phyloP scores from a whole-genome alignment of 2,888 invertebrate species.

The Cosmorhoe ocellata region DNA sequence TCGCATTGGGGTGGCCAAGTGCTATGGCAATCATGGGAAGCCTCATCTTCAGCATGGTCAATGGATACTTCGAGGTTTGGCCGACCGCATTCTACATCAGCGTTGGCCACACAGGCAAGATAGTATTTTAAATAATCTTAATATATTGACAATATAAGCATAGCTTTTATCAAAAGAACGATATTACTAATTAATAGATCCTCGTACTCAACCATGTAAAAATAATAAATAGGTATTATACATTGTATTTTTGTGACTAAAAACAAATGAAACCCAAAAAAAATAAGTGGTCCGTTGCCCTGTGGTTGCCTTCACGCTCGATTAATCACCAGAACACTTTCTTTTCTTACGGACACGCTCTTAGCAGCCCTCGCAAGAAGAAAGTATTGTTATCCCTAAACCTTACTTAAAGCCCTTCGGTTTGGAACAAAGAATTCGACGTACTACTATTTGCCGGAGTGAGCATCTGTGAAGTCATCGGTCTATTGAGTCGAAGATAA shows the following conservation, averaged over 20 bases:
- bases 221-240: too few species aligned
- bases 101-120: constrained; percentile 85
- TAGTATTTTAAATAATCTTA: too few species aligned
- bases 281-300: constrained; percentile 16
- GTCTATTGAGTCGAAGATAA: constrained; percentile 17
- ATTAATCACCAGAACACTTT: constrained; percentile 30
- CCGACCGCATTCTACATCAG: constrained; percentile 89
- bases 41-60: constrained; percentile 87
- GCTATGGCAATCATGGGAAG: constrained; percentile 83
- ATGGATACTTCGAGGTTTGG: constrained; percentile 84
- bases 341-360: constrained; percentile 20
- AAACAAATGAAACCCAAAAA: background rate
- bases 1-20: constrained; percentile 82
- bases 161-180: too few species aligned
- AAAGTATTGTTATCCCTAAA: constrained; percentile 29
- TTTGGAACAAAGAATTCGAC: constrained; percentile 27
- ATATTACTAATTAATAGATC: too few species aligned
- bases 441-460: constrained; percentile 11
- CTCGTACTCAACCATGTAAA: background rate
- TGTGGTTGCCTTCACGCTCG: constrained; percentile 23
- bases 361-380: constrained; percentile 11
- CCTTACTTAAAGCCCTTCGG: constrained; percentile 23
- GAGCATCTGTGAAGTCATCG: constrained; percentile 18
- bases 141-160: too few species aligned
- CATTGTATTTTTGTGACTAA: background rate